A percentile compares a stretch with the other conserved stretches of the same genome.
phyloP scores from a whole-genome alignment of 2,888 invertebrate genomes.

The Agonopterix subpropinquella region DNA sequence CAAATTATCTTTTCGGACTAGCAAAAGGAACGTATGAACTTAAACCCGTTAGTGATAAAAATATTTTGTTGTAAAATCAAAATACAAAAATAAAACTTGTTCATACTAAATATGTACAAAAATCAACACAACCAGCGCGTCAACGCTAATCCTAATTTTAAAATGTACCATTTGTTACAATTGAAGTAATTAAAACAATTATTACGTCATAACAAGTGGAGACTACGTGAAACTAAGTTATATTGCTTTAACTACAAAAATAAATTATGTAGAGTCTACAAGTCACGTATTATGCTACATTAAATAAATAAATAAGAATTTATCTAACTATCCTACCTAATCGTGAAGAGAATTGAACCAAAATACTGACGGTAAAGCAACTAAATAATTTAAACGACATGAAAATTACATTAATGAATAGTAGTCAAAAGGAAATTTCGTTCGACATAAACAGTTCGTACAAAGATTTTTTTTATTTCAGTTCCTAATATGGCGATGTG shows the following conservation, averaged over 20 bases:
- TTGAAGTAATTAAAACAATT: constrained; percentile 19
- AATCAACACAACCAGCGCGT: constrained; percentile 28
- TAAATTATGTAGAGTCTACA: constrained; percentile 56
- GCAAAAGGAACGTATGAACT: constrained; percentile 41
- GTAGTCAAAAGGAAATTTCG: constrained; percentile 36
- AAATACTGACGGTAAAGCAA: constrained; percentile 63
- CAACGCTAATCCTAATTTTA: constrained; percentile 16
- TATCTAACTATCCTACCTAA: constrained; percentile 67
- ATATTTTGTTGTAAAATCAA: constrained; percentile 20
- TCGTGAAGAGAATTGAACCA: constrained; percentile 53
- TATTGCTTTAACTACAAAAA: constrained; percentile 52
- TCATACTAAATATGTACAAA: constrained; percentile 22
- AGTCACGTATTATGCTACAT: constrained; percentile 52
- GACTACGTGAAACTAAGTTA: constrained; percentile 44
- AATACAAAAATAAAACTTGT: constrained; percentile 31
- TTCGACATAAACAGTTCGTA: constrained; percentile 25
- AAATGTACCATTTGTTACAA: constrained; percentile 10
- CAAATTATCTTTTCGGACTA: constrained; percentile 34
- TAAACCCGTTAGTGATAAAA: constrained; percentile 29
- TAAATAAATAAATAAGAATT: constrained; percentile 71
- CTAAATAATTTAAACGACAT: constrained; percentile 25
- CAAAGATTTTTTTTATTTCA: neutral
- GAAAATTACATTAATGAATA: constrained; percentile 21
- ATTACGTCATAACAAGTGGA: constrained; percentile 38
- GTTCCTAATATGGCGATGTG: constrained; percentile 8